phyloP scores from a whole-genome alignment of 2,797 vertebrate species.

The Miichthys miiuy region DNA sequence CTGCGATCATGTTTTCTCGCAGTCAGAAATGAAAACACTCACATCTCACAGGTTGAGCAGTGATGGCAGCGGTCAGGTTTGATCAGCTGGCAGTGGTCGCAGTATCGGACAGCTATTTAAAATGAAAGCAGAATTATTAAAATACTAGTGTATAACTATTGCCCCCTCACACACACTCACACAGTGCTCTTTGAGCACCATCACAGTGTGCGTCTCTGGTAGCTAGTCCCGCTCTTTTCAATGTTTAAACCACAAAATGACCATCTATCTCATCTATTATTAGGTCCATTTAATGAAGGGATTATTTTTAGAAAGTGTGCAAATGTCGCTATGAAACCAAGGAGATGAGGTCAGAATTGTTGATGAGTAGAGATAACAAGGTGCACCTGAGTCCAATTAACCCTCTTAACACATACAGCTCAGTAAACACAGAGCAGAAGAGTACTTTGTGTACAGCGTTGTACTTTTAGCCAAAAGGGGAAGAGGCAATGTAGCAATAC shows the following conservation, averaged over 20 bases:
- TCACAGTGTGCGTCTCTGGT: background rate
- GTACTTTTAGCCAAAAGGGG: constrained; percentile 8
- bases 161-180: background rate
- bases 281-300: background rate
- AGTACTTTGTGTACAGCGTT: background rate
- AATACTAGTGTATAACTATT: background rate
- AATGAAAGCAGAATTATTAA: constrained; percentile 7
- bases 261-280: background rate
- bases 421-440: constrained; percentile 35
- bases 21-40: constrained; percentile 75
- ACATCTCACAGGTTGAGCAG: constrained; percentile 96
- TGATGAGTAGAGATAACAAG: constrained; percentile 39
- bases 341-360: background rate
- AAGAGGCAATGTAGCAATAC: constrained; percentile 26
- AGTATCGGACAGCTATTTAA: constrained; percentile 92
- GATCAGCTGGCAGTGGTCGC: constrained; percentile 94
- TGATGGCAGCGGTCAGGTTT: constrained; percentile 98
- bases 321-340: constrained; percentile 5
- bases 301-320: background rate
- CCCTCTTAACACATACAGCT: background rate
- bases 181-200: background rate
- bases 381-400: constrained; percentile 55
- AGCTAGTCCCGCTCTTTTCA: background rate
- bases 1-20: background rate
- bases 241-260: background rate